These are phyloP conservation scores for Pinctada fucata DNA, from an alignment of 2,888 invertebrate genomes.

Conservation along the genomic window DNA sequence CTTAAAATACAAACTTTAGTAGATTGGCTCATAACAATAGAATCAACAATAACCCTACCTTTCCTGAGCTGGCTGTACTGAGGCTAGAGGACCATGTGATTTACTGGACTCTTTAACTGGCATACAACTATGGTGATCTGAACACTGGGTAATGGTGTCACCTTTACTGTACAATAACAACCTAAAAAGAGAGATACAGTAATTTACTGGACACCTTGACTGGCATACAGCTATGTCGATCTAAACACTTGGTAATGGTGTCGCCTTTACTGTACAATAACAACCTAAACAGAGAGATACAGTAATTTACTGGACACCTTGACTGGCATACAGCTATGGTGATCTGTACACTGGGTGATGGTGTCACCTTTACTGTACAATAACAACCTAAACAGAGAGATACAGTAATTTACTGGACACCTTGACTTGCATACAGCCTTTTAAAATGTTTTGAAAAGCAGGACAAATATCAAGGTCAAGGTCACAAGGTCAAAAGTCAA, in stretches of 20 bases:
- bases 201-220: slow-evolving; percentile 36
- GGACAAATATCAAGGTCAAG: too few species aligned
- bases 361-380: slow-evolving; percentile 74
- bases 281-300: too few species aligned
- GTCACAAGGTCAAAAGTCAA: too few species aligned
- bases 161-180: slow-evolving; percentile 59
- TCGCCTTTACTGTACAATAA: slow-evolving; percentile 72
- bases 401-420: background rate
- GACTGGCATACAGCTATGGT: slow-evolving; percentile 64
- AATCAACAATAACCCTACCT: too few species aligned
- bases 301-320: too few species aligned
- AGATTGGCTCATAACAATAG: too few species aligned
- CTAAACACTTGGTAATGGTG: slow-evolving; percentile 73
- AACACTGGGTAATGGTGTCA: slow-evolving; percentile 76
- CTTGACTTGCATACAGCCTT: background rate
- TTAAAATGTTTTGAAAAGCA: too few species aligned
- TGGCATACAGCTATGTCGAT: slow-evolving; percentile 67
- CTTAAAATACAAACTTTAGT: too few species aligned
- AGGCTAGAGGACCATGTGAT: slow-evolving; percentile 77
- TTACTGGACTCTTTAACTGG: slow-evolving; percentile 41
- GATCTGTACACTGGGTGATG: slow-evolving; percentile 72
- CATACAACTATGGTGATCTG: slow-evolving; percentile 69
- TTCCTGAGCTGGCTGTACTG: slow-evolving; percentile 81
- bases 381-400: slow-evolving; percentile 64
- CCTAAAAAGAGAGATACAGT: slow-evolving; percentile 55